A percentile compares a stretch with the other conserved stretches of the same genome.
These are phyloP conservation scores for Chaunax sp. DNA, from an alignment of 2,797 vertebrate species.

Conservation along the genomic window DNA sequence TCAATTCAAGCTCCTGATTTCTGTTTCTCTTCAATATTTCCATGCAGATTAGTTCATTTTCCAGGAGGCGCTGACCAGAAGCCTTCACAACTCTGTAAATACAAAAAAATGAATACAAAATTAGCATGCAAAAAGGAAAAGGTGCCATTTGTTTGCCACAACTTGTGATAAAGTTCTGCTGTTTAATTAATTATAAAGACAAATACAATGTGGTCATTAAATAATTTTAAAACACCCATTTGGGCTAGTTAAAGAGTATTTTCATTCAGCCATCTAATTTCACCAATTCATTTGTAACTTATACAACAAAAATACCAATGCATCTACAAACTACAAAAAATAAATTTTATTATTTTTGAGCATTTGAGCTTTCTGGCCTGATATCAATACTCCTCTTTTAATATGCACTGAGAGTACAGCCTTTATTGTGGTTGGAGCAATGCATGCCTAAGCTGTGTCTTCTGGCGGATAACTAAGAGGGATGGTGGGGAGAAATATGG, in stretches of 20 bases:
- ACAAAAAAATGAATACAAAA: slow-evolving; percentile 56
- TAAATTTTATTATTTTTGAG: not conserved
- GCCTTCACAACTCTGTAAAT: slow-evolving; percentile 69
- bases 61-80: slow-evolving; percentile 59
- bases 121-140: slow-evolving; percentile 31
- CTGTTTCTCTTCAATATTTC: slow-evolving; percentile 68
- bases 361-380: slow-evolving; percentile 33
- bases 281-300: not conserved
- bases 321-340: not conserved
- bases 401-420: slow-evolving; percentile 34
- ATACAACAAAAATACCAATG: not conserved
- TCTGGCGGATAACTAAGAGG: slow-evolving; percentile 52
- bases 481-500: slow-evolving; percentile 28
- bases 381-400: slow-evolving; percentile 30
- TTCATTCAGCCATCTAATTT: slow-evolving; percentile 7
- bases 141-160: not conserved
- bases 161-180: not conserved
- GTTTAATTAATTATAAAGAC: not conserved
- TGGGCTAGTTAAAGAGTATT: not conserved
- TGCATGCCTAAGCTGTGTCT: slow-evolving; percentile 35
- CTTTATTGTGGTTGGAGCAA: slow-evolving; percentile 36
- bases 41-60: slow-evolving; percentile 67
- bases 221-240: not conserved
- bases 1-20: slow-evolving; percentile 58
- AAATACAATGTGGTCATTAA: not conserved